Base-by-base conservation (phyloP, 2,888 invertebrate genomes). In the Nephrotoma flavescens region DNA sequence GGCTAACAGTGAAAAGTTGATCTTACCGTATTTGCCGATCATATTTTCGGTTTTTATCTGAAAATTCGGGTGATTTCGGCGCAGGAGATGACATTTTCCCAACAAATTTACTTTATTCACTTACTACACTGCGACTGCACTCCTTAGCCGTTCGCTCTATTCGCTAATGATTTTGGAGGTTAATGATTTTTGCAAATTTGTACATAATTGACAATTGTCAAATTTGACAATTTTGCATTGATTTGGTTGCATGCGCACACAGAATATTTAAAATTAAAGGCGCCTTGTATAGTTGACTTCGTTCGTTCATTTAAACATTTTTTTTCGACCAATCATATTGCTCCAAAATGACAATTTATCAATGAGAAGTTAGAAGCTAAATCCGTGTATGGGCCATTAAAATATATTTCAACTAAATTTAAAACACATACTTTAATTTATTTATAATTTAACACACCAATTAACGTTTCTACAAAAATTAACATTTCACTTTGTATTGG, bases 11-110 rank as follows among this genome's bases (percentile, higher is more conserved):
- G 31, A 31, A 31, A 31, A 31, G 31, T 31, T 31, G 6, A 41
- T 87, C 87, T 89, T 90, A 93, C 94, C 95, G 93, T 87, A 96
- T 92, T 90, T 96, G 96, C 86, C 96, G 92, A 90, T 96, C 96
- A 91, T 96, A 96, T 93, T 95, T 95, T 89, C 94, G 94, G 88
- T 92, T 94, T 90, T 95, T 95, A 89, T 95, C 95, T n/a, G 94
- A 94, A 88, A 94, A 93, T 89, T 94, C 94, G 0, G 94, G 94
- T 2, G 94, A 94, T 90, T 94, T 94, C 41, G 94, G 94, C 47
- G 90, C 89, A 71, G 91, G 91, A 19, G 91, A 91, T 83, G 91
- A 91, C 91, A 91, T 91, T 42, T 84, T 42, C 11, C 0, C 1
- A 44, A 44, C 4, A 44, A 44, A 71, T 31, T 71, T 71, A 52